These are phyloP conservation scores for Microctonus hyperodae DNA, from an alignment of 2,888 invertebrate genomes.

Conservation along the genomic window DNA sequence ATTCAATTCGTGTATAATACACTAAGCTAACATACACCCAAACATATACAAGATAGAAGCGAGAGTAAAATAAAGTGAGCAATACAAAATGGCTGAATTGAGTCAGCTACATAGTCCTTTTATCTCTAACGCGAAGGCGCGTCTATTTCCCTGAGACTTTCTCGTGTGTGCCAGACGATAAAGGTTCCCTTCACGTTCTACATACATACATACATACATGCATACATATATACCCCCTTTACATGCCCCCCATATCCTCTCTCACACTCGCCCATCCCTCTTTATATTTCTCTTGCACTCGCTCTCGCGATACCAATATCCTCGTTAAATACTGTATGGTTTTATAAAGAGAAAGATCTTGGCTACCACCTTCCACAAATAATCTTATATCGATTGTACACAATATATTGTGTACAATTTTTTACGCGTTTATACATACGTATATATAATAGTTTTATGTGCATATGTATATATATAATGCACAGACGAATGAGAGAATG, in stretches of 20 bases:
- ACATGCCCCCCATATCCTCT: constrained; percentile 26
- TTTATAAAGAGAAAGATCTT: constrained; percentile 2
- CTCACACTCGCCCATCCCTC: constrained; percentile 15
- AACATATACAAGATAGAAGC: not conserved
- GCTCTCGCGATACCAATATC: constrained; percentile 1
- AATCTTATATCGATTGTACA: constrained; percentile 8
- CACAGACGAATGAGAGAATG: not conserved
- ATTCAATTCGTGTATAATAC: constrained; percentile 10
- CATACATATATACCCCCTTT: constrained; percentile 11
- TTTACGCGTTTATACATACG: not conserved
- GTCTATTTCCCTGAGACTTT: constrained; percentile 37
- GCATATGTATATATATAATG: too few species aligned
- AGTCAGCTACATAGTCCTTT: constrained; percentile 13
- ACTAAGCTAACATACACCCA: not conserved
- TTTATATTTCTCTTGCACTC: not conserved
- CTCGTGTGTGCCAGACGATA: constrained; percentile 25
- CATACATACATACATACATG: not conserved
- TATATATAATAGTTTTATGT: not conserved
- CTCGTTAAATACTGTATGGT: constrained; percentile 25
- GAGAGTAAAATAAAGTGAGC: constrained; percentile 8
- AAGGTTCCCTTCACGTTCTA: constrained; percentile 20
- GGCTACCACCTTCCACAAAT: constrained; percentile 22
- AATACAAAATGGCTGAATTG: constrained; percentile 18
- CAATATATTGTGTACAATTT: not conserved
- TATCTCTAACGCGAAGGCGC: constrained; percentile 24